Evolutionary conservation across 92 coral and sea anemone species (phyloP), one percentile per base, ranked within the genome.

Genomic region (Phymanthus crucifer): DNA sequence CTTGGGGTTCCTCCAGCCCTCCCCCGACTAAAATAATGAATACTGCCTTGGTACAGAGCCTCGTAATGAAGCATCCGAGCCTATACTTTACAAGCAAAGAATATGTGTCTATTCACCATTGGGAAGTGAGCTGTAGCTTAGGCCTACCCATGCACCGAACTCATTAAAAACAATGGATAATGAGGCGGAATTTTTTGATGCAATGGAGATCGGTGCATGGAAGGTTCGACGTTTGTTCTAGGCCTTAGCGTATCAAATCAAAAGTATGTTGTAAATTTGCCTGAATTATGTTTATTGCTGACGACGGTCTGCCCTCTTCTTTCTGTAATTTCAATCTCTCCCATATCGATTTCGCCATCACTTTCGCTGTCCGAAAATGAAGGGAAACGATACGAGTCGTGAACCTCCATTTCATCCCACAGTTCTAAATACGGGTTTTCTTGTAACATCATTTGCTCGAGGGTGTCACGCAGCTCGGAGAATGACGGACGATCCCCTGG

Each of bases 361-460:
- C 84, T 80, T 37, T 71, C 84, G 24, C 26, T 36, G 36, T 64
- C 81, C 2, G 80, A 76, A 18, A 72, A 38, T 3, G 71, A 47
- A 27, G 84, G 84, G 31, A 80, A 80, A 75, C 71, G 77, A 35
- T 80, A 80, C 56, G 84, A 80, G 26, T 70, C 77, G 11, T 70
- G 74, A 35, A 54, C 32, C 3, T 46, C 52, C n/a, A 80, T n/a
- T 37, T 80, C 84, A 35, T 80, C 84, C 32, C 47, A 80, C 1
- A 80, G 71, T 56, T 80, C 84, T 37, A 70, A 70, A 56, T 80
- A 80, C 32, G 84, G 84, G 26, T 48, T 80, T 37, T 80, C 70
- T 34, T 80, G 69, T 71, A 80, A 71, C 84, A 80, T 80, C 71
- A 80, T 70, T 33, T 80, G 84, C 36, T 80, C 84, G 2, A 80